Evolutionary conservation across 2,113 vertebrate genomes (phyloP).

Genomic region (Pseudorhombus dupliciocellatus): DNA sequence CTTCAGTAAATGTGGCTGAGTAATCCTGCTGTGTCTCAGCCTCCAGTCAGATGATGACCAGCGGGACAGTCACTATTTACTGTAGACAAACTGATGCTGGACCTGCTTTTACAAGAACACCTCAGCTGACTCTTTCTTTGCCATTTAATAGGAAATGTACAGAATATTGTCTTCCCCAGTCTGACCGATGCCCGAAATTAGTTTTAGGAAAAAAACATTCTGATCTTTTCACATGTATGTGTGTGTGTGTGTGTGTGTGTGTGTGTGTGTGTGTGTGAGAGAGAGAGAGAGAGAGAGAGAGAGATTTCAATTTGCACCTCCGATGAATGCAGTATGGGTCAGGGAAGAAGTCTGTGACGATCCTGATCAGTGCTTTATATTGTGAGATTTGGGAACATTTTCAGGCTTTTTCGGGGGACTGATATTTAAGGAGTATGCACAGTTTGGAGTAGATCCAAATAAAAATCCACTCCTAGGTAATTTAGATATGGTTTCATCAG

Average conservation of each 20-base stretch:
- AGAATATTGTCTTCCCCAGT: not conserved
- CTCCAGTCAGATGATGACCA: conserved; percentile 24
- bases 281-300: not conserved
- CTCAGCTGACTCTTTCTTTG: not conserved
- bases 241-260: not conserved
- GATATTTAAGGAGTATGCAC: too few species aligned
- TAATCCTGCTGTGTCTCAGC: conserved; percentile 28
- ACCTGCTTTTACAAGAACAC: conserved; percentile 11
- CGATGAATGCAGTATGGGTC: not conserved
- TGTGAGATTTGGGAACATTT: too few species aligned
- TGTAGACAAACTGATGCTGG: conserved; percentile 6
- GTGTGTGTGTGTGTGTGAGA: not conserved
- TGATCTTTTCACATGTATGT: not conserved
- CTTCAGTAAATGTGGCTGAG: conserved; percentile 16
- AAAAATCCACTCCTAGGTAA: too few species aligned
- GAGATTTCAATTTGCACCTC: not conserved
- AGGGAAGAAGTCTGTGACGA: too few species aligned
- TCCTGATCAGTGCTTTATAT: too few species aligned
- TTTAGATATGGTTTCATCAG: too few species aligned
- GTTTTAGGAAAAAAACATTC: too few species aligned
- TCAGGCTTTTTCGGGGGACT: too few species aligned
- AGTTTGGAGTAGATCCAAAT: too few species aligned
- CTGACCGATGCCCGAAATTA: too few species aligned
- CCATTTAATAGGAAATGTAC: not conserved
- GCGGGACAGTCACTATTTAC: conserved; percentile 13